Conservation (phyloP, 2,113 vertebrate species). For the Onychostoma macrolepis region DNA sequence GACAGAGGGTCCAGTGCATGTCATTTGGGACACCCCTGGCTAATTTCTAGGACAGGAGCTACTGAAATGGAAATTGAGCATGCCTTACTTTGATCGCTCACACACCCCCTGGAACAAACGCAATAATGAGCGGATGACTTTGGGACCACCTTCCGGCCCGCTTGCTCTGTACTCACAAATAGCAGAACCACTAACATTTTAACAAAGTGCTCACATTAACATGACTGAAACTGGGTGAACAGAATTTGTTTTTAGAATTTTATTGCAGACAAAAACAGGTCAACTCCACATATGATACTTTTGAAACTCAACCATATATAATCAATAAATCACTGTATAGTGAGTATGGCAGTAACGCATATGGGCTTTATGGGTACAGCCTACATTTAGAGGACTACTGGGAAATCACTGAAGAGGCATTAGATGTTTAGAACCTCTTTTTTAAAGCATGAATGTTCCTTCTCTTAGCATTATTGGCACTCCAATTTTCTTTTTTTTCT, state of each 20-base stretch:
- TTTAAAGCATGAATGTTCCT: background rate
- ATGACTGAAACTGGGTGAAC: background rate
- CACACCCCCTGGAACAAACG: constrained; percentile 68
- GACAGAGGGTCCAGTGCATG: constrained; percentile 74
- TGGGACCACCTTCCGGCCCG: constrained; percentile 59
- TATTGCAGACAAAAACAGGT: background rate
- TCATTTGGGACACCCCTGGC: constrained; percentile 75
- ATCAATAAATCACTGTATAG: background rate
- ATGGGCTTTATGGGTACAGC: constrained; percentile 4
- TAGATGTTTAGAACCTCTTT: background rate
- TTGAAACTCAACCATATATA: background rate
- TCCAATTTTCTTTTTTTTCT: background rate
- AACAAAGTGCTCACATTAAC: background rate
- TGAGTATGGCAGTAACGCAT: constrained; percentile 16
- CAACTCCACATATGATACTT: constrained; percentile 3
- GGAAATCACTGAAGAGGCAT: constrained; percentile 20
- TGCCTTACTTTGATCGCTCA: constrained; percentile 53
- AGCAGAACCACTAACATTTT: constrained; percentile 12
- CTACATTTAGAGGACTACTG: constrained; percentile 18
- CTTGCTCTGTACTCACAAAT: constrained; percentile 49
- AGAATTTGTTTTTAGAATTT: background rate
- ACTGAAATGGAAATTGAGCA: constrained; percentile 70
- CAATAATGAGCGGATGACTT: constrained; percentile 67
- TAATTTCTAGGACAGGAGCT: constrained; percentile 83
- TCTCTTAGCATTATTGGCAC: background rate